Conservation (phyloP, 1,140 invertebrate genomes). For the Teleopsis dalmanni region DNA sequence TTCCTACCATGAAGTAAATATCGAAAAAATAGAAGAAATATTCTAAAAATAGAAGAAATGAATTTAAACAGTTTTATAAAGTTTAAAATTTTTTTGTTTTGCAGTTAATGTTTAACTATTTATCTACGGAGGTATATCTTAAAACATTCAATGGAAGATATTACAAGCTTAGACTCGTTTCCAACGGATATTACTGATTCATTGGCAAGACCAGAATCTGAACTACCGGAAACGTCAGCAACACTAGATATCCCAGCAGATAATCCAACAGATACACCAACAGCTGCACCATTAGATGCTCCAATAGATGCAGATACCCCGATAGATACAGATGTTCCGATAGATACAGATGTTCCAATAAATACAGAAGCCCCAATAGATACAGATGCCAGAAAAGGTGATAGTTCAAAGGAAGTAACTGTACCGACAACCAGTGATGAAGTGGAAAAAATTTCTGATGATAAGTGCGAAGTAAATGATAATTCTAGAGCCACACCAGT, state of each 20-base stretch:
- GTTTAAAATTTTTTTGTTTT: constrained; percentile 14
- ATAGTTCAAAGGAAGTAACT: neutral
- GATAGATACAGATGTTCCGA: neutral
- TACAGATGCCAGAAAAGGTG: constrained; percentile 18
- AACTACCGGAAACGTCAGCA: constrained; percentile 14
- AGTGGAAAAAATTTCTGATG: constrained; percentile 38
- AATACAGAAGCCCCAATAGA: constrained; percentile 3
- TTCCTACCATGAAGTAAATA: too few relatives aligned
- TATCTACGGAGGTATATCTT: too few relatives aligned
- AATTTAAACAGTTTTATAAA: too few relatives aligned
- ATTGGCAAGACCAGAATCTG: constrained; percentile 23
- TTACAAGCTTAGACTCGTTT: constrained; percentile 39
- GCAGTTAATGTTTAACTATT: constrained; percentile 35
- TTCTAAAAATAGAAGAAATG: too few relatives aligned
- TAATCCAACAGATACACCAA: constrained; percentile 12
- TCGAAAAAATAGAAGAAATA: too few relatives aligned
- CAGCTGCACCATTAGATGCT: neutral
- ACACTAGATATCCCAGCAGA: constrained; percentile 19
- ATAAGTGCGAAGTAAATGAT: constrained; percentile 33
- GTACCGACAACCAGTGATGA: too few relatives aligned
- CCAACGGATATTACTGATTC: constrained; percentile 22
- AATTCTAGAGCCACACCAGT: constrained; percentile 25
- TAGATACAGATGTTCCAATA: neutral
- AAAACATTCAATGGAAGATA: constrained; percentile 33
- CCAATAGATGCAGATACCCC: neutral